Conservation (phyloP, 2,888 invertebrate genomes). For the Xestia ashworthii region DNA sequence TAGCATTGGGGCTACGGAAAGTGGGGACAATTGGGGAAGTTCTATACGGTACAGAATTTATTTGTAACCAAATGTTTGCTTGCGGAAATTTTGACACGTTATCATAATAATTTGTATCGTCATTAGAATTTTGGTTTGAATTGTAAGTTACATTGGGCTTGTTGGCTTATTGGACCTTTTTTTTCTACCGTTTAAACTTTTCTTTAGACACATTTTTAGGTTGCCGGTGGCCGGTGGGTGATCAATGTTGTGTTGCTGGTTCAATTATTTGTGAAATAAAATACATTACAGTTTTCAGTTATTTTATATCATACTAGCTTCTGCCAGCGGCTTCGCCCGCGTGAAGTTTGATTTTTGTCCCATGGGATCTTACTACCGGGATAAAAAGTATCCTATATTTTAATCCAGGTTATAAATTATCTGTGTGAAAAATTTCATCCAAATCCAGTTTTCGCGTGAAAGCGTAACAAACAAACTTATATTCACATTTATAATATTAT, state of each 20-base stretch:
- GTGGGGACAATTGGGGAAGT: slow-evolving; percentile 62
- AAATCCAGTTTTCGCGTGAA: no score
- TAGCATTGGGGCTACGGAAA: slow-evolving; percentile 67
- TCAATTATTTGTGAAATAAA: background rate
- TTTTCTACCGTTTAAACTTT: slow-evolving; percentile 10
- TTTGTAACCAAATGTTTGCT: slow-evolving; percentile 44
- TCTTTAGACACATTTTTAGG: background rate
- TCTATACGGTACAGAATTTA: slow-evolving; percentile 53
- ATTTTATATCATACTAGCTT: background rate
- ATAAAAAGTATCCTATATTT: no score
- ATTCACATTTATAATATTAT: no score
- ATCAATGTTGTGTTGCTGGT: background rate
- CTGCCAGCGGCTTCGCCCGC: no score
- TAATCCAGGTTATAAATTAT: no score
- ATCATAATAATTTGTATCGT: slow-evolving; percentile 49
- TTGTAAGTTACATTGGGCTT: background rate
- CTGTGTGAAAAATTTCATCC: no score
- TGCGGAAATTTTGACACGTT: slow-evolving; percentile 45
- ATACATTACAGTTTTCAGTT: background rate
- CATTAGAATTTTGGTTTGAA: slow-evolving; percentile 36
- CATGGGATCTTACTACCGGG: no score
- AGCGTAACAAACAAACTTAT: no score
- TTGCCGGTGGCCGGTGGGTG: no score
- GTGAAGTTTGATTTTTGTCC: no score
- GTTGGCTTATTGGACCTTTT: slow-evolving; percentile 19